phyloP scores from a whole-genome alignment of 2,797 vertebrate species.

The Cygnus olor region DNA sequence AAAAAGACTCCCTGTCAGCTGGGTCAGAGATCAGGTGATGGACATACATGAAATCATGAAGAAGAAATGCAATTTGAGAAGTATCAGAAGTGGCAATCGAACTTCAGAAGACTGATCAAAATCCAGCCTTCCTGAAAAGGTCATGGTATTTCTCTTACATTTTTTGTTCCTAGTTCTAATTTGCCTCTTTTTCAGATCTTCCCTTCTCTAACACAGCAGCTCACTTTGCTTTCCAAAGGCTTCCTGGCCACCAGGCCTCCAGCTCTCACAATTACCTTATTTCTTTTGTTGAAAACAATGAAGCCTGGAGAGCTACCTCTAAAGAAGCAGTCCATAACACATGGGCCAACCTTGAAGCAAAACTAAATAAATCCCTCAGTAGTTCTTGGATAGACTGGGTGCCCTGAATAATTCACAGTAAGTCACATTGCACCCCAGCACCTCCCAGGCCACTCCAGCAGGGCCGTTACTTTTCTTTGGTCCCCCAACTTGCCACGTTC shows the following conservation, averaged over 20 bases:
- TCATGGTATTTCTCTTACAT: neutral
- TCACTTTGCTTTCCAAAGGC: neutral
- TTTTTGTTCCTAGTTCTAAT: neutral
- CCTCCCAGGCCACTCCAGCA: too few relatives aligned
- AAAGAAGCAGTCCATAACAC: too few relatives aligned
- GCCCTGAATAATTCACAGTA: neutral
- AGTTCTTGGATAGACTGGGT: neutral
- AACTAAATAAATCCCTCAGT: neutral
- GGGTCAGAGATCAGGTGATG: neutral
- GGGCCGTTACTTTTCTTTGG: neutral
- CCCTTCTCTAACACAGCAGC: neutral
- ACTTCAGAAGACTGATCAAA: neutral
- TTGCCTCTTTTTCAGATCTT: neutral
- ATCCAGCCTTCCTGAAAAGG: neutral
- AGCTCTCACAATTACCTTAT: neutral
- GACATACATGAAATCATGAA: accelerated
- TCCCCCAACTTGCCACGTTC: neutral
- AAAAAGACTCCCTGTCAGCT: neutral
- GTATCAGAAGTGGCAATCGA: neutral
- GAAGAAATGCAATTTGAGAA: neutral
- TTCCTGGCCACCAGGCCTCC: neutral
- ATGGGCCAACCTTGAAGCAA: neutral
- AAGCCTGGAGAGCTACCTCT: too few relatives aligned
- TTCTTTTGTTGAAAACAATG: neutral
- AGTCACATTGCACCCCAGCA: neutral